phyloP scores from a whole-genome alignment of 2,113 vertebrate genomes.

The Macrotis lagotis region DNA sequence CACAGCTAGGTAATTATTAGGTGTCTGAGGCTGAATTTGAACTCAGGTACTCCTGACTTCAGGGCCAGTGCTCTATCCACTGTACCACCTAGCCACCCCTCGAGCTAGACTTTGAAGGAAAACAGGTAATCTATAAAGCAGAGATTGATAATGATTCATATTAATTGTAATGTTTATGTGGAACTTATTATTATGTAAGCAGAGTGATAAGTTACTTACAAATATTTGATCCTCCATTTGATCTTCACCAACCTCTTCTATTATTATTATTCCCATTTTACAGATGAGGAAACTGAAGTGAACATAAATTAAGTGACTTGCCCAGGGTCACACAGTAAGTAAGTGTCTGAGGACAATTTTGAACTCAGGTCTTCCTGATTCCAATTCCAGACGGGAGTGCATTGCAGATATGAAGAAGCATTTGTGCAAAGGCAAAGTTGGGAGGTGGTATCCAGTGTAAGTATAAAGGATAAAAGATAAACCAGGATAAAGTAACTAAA shows the following conservation, averaged over 20 bases:
- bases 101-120: not conserved
- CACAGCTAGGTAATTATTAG: too few relatives aligned
- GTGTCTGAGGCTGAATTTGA: too few relatives aligned
- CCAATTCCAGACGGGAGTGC: not conserved
- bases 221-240: too few relatives aligned
- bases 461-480: not conserved
- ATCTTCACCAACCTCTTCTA: not conserved
- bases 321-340: not conserved
- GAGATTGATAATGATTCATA: not conserved
- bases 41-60: too few relatives aligned
- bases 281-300: not conserved
- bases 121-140: not conserved
- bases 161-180: not conserved
- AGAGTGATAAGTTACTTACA: too few relatives aligned
- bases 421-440: not conserved
- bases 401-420: not conserved
- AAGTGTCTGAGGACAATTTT: not conserved
- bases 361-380: not conserved
- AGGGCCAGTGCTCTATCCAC: too few relatives aligned
- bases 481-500: not conserved
- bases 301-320: constrained; percentile 6
- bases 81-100: too few relatives aligned
- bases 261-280: not conserved
- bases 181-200: too few relatives aligned
- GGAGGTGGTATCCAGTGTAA: not conserved